phyloP scores from a whole-genome alignment of 2,888 invertebrate genomes.

The Lithophane socia region DNA sequence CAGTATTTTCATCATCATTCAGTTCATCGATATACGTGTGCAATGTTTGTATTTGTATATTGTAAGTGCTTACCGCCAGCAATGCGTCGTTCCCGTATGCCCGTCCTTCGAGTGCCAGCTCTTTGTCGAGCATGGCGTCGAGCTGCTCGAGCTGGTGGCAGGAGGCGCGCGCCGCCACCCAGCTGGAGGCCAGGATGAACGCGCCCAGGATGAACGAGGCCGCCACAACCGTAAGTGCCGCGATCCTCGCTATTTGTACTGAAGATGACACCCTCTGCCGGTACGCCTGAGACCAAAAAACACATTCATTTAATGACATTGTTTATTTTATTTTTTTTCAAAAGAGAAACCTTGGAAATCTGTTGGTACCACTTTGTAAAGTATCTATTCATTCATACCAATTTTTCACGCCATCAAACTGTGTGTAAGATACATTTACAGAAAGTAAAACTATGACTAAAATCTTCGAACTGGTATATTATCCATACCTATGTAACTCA shows the following conservation, averaged over 20 bases:
- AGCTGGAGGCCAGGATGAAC: conserved; percentile 95
- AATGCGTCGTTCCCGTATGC: conserved; percentile 91
- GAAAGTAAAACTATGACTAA: conserved; percentile 1
- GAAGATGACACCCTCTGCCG: conserved; percentile 93
- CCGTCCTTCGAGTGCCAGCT: conserved; percentile 92
- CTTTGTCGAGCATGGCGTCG: conserved; percentile 92
- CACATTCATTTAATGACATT: not conserved
- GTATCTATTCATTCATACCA: not conserved
- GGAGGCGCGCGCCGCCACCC: conserved; percentile 95
- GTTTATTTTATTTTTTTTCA: not conserved
- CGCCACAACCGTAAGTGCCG: conserved; percentile 95
- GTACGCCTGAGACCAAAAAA: conserved; percentile 92
- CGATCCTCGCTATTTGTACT: conserved; percentile 96
- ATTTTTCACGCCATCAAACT: not conserved
- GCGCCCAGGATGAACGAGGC: conserved; percentile 95
- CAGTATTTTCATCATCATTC: too few species aligned
- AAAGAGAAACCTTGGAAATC: not conserved
- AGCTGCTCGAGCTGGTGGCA: conserved; percentile 94
- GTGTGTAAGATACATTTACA: not conserved
- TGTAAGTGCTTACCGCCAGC: conserved; percentile 92
- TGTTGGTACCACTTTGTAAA: not conserved
- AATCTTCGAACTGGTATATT: not conserved
- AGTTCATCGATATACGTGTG: not conserved
- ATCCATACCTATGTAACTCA: not conserved
- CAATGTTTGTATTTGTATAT: not conserved